These are phyloP conservation scores for Drosophila kikkawai DNA, from an alignment of 1,140 invertebrate species.

Conservation along the genomic window DNA sequence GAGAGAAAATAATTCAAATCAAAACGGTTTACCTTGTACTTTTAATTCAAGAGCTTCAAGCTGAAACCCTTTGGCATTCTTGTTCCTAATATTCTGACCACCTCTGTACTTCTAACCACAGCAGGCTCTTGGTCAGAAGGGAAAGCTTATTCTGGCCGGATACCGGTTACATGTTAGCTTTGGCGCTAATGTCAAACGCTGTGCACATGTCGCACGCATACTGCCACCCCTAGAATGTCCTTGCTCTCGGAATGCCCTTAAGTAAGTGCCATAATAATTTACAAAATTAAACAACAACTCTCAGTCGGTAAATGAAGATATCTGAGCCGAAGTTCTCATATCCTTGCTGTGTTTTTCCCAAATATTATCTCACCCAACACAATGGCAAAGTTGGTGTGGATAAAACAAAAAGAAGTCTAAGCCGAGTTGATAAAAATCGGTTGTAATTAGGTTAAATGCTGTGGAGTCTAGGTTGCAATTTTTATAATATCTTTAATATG, in stretches of 20 bases:
- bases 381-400: not conserved
- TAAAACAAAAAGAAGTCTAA: not conserved
- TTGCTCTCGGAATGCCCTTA: constrained; percentile 16
- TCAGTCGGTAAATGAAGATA: constrained; percentile 28
- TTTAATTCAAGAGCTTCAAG: too few relatives aligned
- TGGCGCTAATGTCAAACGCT: constrained; percentile 74
- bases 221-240: constrained; percentile 19
- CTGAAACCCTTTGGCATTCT: not conserved
- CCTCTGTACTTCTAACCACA: constrained; percentile 11
- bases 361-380: constrained; percentile 29
- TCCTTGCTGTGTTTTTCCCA: constrained; percentile 10
- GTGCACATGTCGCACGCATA: constrained; percentile 73
- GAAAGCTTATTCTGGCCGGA: constrained; percentile 12
- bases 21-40: not conserved
- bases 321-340: constrained; percentile 8
- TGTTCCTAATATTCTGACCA: not conserved
- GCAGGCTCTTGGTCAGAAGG: constrained; percentile 13
- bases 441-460: not conserved
- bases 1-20: not conserved
- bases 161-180: constrained; percentile 68
- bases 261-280: constrained; percentile 52
- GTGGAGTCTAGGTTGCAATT: not conserved
- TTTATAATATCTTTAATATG: not conserved
- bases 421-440: not conserved
- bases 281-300: constrained; percentile 56